These are phyloP conservation scores for Enteromius anoplus DNA, from an alignment of 2,797 vertebrate genomes.

Conservation along the genomic window DNA sequence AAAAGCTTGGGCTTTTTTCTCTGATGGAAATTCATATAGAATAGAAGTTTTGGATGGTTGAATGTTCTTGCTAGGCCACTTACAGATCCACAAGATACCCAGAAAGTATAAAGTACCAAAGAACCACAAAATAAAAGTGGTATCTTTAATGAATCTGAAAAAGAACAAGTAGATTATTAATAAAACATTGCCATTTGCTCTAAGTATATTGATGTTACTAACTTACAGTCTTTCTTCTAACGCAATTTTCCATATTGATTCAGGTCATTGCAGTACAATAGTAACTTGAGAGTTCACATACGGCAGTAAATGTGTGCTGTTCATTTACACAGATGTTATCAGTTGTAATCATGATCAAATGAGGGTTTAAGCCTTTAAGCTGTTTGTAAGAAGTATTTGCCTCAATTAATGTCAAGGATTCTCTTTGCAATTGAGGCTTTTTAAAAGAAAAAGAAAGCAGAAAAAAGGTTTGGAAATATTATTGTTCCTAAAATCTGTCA, in stretches of 20 bases:
- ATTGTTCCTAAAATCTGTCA: not conserved
- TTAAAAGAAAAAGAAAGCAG: not conserved
- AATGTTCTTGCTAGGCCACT: not conserved
- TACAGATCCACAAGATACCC: not conserved
- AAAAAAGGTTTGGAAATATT: not conserved
- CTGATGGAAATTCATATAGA: not conserved
- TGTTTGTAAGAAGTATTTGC: not conserved
- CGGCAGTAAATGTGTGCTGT: not conserved
- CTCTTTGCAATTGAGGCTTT: not conserved
- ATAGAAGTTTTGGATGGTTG: not conserved
- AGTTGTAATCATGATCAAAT: conserved; percentile 1
- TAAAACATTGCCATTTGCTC: not conserved
- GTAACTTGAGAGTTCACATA: not conserved
- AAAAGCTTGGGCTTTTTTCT: not conserved
- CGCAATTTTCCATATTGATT: not conserved
- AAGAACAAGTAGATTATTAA: not conserved
- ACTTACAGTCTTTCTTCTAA: conserved; percentile 17
- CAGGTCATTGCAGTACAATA: conserved; percentile 3
- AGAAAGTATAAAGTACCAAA: not conserved
- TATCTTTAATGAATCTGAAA: not conserved
- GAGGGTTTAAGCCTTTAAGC: not conserved
- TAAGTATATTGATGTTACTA: not conserved
- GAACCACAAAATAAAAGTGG: not conserved
- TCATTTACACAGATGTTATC: conserved; percentile 15
- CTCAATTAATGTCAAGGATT: not conserved